phyloP scores from a whole-genome alignment of 1,140 invertebrate genomes.

The Apis cerana region DNA sequence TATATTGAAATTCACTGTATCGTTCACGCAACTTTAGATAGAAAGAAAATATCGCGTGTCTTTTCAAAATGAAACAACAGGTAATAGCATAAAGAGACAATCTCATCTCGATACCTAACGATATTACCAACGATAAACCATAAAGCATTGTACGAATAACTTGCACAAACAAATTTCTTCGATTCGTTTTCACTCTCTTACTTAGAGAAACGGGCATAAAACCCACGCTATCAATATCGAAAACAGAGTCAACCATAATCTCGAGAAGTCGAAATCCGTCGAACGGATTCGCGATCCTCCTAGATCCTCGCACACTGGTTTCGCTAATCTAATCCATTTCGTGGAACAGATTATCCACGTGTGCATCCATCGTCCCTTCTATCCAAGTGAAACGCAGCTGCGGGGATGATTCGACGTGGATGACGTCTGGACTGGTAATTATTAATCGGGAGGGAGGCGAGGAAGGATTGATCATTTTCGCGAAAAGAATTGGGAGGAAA shows the following conservation, averaged over 20 bases:
- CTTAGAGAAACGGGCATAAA: too few relatives aligned
- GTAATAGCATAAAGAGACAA: too few relatives aligned
- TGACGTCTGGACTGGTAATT: slow-evolving; percentile 61
- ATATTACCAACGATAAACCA: too few relatives aligned
- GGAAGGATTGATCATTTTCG: neutral
- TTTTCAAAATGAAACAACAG: too few relatives aligned
- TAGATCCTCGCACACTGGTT: slow-evolving; percentile 12
- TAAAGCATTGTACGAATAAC: too few relatives aligned
- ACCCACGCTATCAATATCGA: too few relatives aligned
- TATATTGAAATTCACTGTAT: too few relatives aligned
- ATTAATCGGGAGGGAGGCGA: slow-evolving; percentile 58
- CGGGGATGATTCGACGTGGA: slow-evolving; percentile 24
- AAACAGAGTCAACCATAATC: neutral
- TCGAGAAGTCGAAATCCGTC: neutral
- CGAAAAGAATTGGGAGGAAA: slow-evolving; percentile 16
- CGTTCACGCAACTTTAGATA: too few relatives aligned
- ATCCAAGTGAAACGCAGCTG: slow-evolving; percentile 38
- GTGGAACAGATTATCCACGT: slow-evolving; percentile 38
- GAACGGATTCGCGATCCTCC: neutral
- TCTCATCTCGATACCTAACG: too few relatives aligned
- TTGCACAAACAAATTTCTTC: too few relatives aligned
- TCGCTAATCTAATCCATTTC: slow-evolving; percentile 43
- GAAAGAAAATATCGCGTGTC: too few relatives aligned
- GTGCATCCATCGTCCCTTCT: neutral
- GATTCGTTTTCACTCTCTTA: too few relatives aligned